Conservation (phyloP, 1,140 invertebrate species). For the Sarcophaga bullata region DNA sequence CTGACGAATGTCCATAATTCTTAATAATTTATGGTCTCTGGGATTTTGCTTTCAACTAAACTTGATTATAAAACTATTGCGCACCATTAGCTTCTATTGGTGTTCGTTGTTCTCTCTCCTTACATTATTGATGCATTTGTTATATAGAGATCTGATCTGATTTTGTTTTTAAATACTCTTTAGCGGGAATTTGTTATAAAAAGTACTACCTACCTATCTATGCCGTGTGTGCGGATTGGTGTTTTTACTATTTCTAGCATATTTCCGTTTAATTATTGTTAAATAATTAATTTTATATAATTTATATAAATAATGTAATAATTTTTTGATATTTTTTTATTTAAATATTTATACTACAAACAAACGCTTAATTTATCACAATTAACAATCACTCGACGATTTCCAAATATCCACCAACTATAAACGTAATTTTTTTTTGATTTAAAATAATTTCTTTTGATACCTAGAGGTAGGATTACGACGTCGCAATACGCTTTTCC, state of each 20-base stretch:
- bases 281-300: slow-evolving; percentile 22
- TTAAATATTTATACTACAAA: too few relatives aligned
- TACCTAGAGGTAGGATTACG: neutral
- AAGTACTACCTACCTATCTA: neutral
- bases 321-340: neutral
- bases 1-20: neutral
- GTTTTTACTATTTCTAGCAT: neutral
- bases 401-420: slow-evolving; percentile 28
- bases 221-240: neutral
- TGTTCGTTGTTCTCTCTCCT: neutral
- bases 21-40: neutral
- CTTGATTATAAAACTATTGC: neutral
- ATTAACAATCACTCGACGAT: neutral
- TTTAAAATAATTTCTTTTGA: slow-evolving; percentile 7
- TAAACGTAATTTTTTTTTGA: slow-evolving; percentile 1
- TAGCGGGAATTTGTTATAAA: neutral
- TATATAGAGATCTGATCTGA: neutral
- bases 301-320: neutral
- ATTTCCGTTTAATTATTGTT: neutral
- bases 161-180: slow-evolving; percentile 9
- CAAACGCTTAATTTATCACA: neutral
- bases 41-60: neutral
- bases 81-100: neutral
- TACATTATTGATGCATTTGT: slow-evolving; percentile 15
- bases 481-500: slow-evolving; percentile 33